Percentiles rank a stretch among this genome's conserved stretches.
phyloP scores from a whole-genome alignment of 2,113 vertebrate species.

The Oenanthe oenanthe region DNA sequence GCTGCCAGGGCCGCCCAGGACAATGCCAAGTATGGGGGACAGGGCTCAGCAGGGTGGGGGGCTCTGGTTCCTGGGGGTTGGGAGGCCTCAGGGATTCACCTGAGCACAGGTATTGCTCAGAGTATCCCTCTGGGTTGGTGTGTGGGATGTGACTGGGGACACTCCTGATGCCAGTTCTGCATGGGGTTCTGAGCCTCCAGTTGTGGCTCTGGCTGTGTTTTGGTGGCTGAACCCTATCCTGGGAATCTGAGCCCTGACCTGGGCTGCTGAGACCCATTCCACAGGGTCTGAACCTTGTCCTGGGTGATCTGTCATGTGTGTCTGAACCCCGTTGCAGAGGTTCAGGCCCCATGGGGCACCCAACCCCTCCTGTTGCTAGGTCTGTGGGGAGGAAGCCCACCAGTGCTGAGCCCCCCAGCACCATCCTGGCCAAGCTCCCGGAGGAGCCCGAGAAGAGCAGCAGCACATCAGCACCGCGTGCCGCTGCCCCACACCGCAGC shows the following conservation, averaged over 20 bases:
- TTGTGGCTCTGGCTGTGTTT: not conserved
- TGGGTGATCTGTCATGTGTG: not conserved
- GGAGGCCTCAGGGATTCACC: no score
- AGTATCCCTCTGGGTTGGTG: not conserved
- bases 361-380: constrained; percentile 48
- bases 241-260: not conserved
- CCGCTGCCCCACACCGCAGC: constrained; percentile 67
- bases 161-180: not conserved
- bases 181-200: rapidly evolving
- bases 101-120: not conserved
- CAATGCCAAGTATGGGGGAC: constrained; percentile 77
- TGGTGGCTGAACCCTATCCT: not conserved
- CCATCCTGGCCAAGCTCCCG: constrained; percentile 75
- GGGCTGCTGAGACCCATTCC: not conserved
- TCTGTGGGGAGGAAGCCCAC: constrained; percentile 78
- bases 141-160: not conserved
- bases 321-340: rapidly evolving
- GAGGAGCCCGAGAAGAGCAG: constrained; percentile 85
- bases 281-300: rapidly evolving
- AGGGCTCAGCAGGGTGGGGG: not conserved
- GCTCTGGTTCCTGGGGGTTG: rapidly evolving
- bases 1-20: constrained; percentile 82
- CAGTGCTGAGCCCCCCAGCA: constrained; percentile 18
- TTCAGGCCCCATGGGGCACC: no score
- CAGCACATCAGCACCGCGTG: constrained; percentile 40